A percentile compares a stretch with the other conserved stretches of the same genome.
phyloP scores from a whole-genome alignment of 2,797 vertebrate species.

The Gila robusta region DNA sequence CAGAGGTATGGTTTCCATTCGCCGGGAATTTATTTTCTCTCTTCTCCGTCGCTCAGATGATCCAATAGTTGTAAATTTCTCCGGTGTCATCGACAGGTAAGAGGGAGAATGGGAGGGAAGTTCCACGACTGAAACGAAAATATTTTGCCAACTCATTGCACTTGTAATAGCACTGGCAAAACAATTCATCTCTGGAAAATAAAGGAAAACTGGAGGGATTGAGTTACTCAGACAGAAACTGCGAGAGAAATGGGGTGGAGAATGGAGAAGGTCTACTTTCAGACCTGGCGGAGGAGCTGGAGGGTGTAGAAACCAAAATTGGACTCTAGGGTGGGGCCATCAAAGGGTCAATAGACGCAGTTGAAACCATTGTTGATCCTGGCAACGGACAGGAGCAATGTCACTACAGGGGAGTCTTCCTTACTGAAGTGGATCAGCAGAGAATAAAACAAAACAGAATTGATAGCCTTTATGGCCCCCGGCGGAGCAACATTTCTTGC shows the following conservation, averaged over 20 bases:
- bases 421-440: slow-evolving; percentile 62
- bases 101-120: slow-evolving; percentile 47
- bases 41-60: slow-evolving; percentile 64
- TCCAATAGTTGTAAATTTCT: slow-evolving; percentile 74
- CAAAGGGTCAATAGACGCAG: slow-evolving; percentile 59
- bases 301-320: slow-evolving; percentile 50
- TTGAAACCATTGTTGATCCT: slow-evolving; percentile 61
- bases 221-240: slow-evolving; percentile 27
- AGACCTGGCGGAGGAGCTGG: slow-evolving; percentile 44
- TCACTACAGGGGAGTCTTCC: slow-evolving; percentile 57
- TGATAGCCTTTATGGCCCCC: slow-evolving; percentile 61
- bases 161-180: slow-evolving; percentile 37
- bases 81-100: slow-evolving; percentile 40
- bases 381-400: slow-evolving; percentile 56
- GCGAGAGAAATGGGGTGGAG: slow-evolving; percentile 15
- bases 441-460: slow-evolving; percentile 61
- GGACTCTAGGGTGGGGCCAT: slow-evolving; percentile 59
- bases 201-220: slow-evolving; percentile 28
- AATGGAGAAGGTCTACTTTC: slow-evolving; percentile 36
- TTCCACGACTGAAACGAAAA: slow-evolving; percentile 33
- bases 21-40: slow-evolving; percentile 69
- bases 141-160: slow-evolving; percentile 47
- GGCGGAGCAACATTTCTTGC: slow-evolving; percentile 57
- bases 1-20: slow-evolving; percentile 68
- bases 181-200: slow-evolving; percentile 47